Base-by-base conservation (phyloP, 35 echinoderm and acorn worm genomes). In the Acanthaster planci region DNA sequence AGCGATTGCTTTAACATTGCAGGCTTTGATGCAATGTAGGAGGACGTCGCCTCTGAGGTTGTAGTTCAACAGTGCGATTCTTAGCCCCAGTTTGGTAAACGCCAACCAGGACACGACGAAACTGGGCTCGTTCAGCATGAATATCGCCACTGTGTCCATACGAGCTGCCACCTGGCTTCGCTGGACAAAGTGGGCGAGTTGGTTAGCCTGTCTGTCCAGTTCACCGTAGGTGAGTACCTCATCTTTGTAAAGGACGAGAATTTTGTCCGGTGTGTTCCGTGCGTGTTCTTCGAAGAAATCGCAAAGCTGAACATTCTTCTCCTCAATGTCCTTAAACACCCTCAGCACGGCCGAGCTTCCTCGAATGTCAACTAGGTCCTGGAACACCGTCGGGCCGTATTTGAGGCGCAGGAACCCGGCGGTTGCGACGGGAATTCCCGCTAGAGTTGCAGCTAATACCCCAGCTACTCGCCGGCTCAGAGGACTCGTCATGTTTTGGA, bases 11-110 rank as follows among this genome's bases (percentile, higher is more conserved):
- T 84, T 90, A 7, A 50, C 88, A 51, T 90, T 84, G 53, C 80
- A 85, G 6, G 83, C 53, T 76, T 77, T 32, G 32, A 90, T 90
- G 53, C 88, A 90, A 60, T 90, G 80, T 38, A 90, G 51, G 7
- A 84, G 67, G 30, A 52, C 50, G 14, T 90, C 32, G 21, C 27
- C 31, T 76, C 77, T 84, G 15, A 90, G 72, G 34, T 90, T 90
- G 54, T 84, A 67, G 57, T 90, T 90, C 36, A 90, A 36, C 52
- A 90, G 42, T 39, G 81, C 60, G 6, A 67, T 77, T 15, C 16
- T 38, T 29, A 90, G 39, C 8, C 88, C 88, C 9, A 90, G 39
- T 54, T 90, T 90, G 67, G 31, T 53, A 84, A 84, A 90, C 2
- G 67, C 88, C 0, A 90, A 64, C 80, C 81, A 78, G 1, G 59